Evolutionary conservation across 2,888 invertebrate species (phyloP).

Genomic region (Homarus gammarus): DNA sequence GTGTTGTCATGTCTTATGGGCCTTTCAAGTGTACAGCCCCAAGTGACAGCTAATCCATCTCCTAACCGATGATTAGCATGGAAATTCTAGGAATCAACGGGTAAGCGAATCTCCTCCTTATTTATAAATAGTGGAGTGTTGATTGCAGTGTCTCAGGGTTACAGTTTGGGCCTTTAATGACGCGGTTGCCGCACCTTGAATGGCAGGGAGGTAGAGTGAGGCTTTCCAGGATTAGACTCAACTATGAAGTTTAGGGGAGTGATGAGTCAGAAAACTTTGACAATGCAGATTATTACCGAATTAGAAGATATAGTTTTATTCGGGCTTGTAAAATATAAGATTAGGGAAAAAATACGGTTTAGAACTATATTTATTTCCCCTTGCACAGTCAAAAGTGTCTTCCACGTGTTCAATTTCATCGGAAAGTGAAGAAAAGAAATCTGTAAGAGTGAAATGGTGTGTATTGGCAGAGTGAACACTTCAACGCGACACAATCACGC

Average conservation of each 20-base stretch:
- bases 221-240: not conserved
- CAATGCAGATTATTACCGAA: no score
- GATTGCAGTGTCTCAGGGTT: not conserved
- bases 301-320: no score
- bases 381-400: no score
- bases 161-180: not conserved
- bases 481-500: not conserved
- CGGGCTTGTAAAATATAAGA: no score
- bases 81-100: conserved; percentile 35
- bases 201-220: not conserved
- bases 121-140: not conserved
- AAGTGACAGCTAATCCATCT: conserved; percentile 54
- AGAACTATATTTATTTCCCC: no score
- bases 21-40: conserved; percentile 43
- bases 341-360: no score
- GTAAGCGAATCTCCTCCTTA: conserved; percentile 19
- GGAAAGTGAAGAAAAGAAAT: no score
- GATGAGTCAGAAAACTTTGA: not conserved
- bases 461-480: not conserved
- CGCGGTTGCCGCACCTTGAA: not conserved
- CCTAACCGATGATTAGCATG: conserved; percentile 48
- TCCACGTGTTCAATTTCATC: no score
- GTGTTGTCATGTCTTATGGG: conserved; percentile 40
- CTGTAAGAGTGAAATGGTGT: no score
- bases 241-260: not conserved